Conservation (phyloP, 2,113 vertebrate genomes). For the Zosterops borbonicus region DNA sequence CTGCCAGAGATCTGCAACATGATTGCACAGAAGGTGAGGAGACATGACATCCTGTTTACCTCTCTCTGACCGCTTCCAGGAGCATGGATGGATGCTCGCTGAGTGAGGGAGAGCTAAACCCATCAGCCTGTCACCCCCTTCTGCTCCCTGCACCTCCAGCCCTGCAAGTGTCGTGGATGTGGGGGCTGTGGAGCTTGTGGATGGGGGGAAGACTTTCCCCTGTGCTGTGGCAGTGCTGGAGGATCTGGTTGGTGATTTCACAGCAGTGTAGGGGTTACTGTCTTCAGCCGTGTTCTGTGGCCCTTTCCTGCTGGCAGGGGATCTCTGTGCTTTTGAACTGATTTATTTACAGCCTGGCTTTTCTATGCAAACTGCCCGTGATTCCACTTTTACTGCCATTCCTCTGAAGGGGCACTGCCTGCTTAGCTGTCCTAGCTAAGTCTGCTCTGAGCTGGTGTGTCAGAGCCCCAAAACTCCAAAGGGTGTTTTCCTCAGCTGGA, state of each 20-base stretch:
- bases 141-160: background rate
- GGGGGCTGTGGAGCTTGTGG: background rate
- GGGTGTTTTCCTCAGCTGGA: background rate
- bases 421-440: background rate
- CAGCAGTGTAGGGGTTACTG: background rate
- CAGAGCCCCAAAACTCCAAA: background rate
- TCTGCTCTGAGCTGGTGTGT: background rate
- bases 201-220: background rate
- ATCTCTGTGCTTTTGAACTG: constrained; percentile 44
- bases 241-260: background rate
- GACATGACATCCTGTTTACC: constrained; percentile 58
- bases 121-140: background rate
- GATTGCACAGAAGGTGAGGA: constrained; percentile 93
- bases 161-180: background rate
- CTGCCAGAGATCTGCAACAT: constrained; percentile 97
- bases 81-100: background rate
- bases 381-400: constrained; percentile 21
- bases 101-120: background rate
- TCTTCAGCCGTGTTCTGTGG: background rate
- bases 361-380: constrained; percentile 14
- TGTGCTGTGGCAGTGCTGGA: background rate
- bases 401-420: background rate
- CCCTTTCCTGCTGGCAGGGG: constrained; percentile 14
- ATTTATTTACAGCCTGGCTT: constrained; percentile 49
- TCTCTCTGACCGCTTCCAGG: background rate